Percentiles rank a stretch among this genome's conserved stretches.
phyloP scores from a whole-genome alignment of 1,140 invertebrate genomes.

The Dendrolimus punctatus region DNA sequence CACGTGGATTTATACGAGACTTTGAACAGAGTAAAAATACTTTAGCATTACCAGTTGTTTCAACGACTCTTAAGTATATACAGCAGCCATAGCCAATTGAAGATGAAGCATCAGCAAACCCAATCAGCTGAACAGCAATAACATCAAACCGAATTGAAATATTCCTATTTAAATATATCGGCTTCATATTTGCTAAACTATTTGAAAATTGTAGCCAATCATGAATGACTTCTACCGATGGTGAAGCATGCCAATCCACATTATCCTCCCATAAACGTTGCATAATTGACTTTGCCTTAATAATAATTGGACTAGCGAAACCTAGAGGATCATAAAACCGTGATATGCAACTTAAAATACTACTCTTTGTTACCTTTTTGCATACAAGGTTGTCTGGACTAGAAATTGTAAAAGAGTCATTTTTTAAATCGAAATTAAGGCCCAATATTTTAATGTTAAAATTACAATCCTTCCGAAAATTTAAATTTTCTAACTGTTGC shows the following conservation, averaged over 20 bases:
- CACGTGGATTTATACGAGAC: slow-evolving; percentile 34
- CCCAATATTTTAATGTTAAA: too few relatives aligned
- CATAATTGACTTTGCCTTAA: slow-evolving; percentile 19
- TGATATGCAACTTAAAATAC: slow-evolving; percentile 17
- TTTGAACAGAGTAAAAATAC: not conserved
- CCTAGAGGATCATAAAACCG: slow-evolving; percentile 26
- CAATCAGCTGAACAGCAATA: not conserved
- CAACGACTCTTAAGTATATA: slow-evolving; percentile 8
- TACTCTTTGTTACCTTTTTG: slow-evolving; percentile 10
- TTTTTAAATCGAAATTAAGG: not conserved
- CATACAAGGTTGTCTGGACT: slow-evolving; percentile 2
- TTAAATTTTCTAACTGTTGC: too few relatives aligned
- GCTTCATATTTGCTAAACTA: slow-evolving; percentile 1
- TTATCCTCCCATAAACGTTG: slow-evolving; percentile 15
- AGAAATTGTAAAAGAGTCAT: slow-evolving; percentile 11
- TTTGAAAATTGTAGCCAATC: slow-evolving; percentile 1
- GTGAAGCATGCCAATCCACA: not conserved
- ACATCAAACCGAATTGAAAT: not conserved
- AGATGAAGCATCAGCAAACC: slow-evolving; percentile 12
- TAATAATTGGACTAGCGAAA: slow-evolving; percentile 17
- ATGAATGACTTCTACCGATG: not conserved
- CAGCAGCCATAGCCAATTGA: slow-evolving; percentile 14
- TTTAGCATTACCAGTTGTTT: not conserved
- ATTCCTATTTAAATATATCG: not conserved
- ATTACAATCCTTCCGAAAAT: too few relatives aligned